A percentile compares a stretch with the other conserved stretches of the same genome.
phyloP scores from a whole-genome alignment of 2,888 invertebrate species.

The Stegophylla sp. region DNA sequence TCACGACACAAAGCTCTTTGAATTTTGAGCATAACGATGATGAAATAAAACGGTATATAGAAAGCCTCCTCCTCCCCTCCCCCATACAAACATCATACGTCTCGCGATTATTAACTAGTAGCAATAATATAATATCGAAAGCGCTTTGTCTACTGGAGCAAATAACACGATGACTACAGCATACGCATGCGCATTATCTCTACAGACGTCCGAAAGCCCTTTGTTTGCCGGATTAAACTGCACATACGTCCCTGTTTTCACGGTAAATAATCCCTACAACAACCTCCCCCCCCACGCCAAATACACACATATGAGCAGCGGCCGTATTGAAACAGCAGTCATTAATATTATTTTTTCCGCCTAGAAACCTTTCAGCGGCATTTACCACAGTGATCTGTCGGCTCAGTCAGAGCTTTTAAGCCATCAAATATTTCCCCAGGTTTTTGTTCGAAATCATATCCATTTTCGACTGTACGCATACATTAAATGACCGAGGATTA shows the following conservation, averaged over 20 bases:
- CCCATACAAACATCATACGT: neutral
- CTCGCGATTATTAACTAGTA: slow-evolving; percentile 7
- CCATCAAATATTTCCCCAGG: slow-evolving; percentile 31
- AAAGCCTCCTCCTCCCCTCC: too few relatives aligned
- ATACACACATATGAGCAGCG: too few relatives aligned
- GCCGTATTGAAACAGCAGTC: slow-evolving; percentile 19
- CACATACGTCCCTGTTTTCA: slow-evolving; percentile 1
- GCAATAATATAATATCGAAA: too few relatives aligned
- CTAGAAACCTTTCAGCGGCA: slow-evolving; percentile 41
- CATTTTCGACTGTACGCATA: neutral
- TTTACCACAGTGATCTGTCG: slow-evolving; percentile 1
- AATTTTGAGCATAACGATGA: neutral
- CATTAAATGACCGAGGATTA: slow-evolving; percentile 34
- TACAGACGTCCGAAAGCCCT: neutral
- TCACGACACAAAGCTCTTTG: neutral
- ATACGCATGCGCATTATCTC: neutral
- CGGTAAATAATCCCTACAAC: slow-evolving; percentile 31
- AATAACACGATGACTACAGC: slow-evolving; percentile 9
- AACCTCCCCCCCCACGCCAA: neutral
- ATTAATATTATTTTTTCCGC: slow-evolving; percentile 47
- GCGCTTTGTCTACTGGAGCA: neutral
- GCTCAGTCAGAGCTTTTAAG: slow-evolving; percentile 38
- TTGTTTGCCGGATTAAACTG: slow-evolving; percentile 36
- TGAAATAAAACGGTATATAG: neutral
- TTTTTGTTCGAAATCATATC: slow-evolving; percentile 33